Base-by-base conservation (phyloP, 1,140 invertebrate species). In the Lasioglossum baleicum region DNA sequence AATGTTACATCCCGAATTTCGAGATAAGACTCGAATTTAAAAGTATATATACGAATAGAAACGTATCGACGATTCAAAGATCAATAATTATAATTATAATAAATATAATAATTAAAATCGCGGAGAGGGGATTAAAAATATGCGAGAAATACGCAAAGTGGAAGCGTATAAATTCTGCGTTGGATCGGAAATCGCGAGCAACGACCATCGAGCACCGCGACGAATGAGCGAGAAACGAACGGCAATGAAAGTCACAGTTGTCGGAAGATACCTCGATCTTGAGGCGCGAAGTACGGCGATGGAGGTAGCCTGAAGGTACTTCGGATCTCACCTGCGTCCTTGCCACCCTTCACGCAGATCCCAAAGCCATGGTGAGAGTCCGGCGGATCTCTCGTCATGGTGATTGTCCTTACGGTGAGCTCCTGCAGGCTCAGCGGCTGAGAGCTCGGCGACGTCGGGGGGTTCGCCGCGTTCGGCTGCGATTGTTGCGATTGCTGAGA, bases 281-380 rank as follows among this genome's bases (percentile, higher is more conserved):
- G 85, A 86, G 85, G 85, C 82, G 81, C 84, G 85, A 87, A 87
- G 85, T 87, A 86, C 79, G 85, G 84, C 84, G 85, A 86, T 79
- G 85, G 84, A 42, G 85, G 85, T 76, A 86, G 85, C 82, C 85
- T 83, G 84, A 86, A 87, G 85, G 77, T 87, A 85, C 72, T 87
- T 79, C 85, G 84, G 84, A 82, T 86, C 87, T 93, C 89, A 97
- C 96, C 96, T 90, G 96, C 95, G 91, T 97, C 96, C 93, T 97
- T 97, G 69, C 97, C 97, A 87, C 97, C 97, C 92, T 97, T 97
- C 87, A 97, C 96, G 93, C 96, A 97, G 82, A 97, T 97, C 72
- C 97, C 97, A 91, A 97, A 97, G 70, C 97, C 97, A 91, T 97
- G 96, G 48, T 95, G 94, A 13, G 94, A 94, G 87, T 97, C 96